Evolutionary conservation across 2,888 invertebrate species (phyloP).

Genomic region (Dorcus hopei): DNA sequence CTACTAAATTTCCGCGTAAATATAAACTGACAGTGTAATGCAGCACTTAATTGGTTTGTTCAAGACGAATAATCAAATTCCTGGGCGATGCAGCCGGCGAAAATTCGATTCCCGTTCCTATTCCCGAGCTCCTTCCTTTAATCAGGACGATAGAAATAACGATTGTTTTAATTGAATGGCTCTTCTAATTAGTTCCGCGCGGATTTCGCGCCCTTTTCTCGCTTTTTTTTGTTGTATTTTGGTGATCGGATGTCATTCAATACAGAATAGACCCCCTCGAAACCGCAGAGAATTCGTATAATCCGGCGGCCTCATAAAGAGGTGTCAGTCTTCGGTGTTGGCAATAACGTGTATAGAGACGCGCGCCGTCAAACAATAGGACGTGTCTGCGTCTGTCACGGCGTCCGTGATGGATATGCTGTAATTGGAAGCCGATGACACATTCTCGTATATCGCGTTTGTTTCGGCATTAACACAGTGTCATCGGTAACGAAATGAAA

Average conservation of each 20-base stretch:
- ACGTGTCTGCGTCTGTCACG: conserved; percentile 32
- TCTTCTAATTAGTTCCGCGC: too few species aligned
- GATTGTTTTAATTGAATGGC: too few species aligned
- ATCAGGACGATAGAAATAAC: too few species aligned
- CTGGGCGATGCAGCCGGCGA: not conserved
- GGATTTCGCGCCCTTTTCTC: too few species aligned
- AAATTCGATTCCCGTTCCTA: too few species aligned
- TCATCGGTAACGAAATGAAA: not conserved
- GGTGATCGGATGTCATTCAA: too few species aligned
- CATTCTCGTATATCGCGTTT: not conserved
- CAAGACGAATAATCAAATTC: conserved; percentile 16
- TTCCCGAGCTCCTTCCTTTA: too few species aligned
- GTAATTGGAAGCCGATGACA: conserved; percentile 31
- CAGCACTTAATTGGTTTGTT: conserved; percentile 16
- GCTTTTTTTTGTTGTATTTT: too few species aligned
- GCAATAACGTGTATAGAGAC: conserved; percentile 13
- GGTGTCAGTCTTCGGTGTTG: conserved; percentile 16
- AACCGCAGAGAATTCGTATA: too few species aligned
- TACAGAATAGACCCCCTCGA: too few species aligned
- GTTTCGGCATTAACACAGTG: not conserved
- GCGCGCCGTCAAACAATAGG: conserved; percentile 26
- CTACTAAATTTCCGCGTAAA: conserved; percentile 10
- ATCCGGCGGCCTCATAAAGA: conserved; percentile 7
- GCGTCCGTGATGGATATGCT: conserved; percentile 32
- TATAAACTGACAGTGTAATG: conserved; percentile 17